These are phyloP conservation scores for Oceanodroma leucorhoa DNA, from an alignment of 2,797 vertebrate genomes.

Conservation along the genomic window DNA sequence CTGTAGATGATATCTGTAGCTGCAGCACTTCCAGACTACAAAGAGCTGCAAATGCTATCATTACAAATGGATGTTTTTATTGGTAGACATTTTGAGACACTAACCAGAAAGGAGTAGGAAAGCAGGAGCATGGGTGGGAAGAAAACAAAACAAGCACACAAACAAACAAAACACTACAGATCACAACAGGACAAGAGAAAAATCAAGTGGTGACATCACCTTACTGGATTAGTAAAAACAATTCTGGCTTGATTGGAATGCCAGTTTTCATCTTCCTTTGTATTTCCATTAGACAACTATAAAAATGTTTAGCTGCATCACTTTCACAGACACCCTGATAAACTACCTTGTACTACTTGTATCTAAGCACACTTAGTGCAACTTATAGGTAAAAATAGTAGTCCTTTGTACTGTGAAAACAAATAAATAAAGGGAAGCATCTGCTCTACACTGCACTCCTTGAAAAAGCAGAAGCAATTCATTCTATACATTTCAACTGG, in stretches of 20 bases:
- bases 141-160: background rate
- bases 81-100: background rate
- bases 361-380: background rate
- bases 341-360: background rate
- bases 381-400: background rate
- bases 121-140: background rate
- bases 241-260: background rate
- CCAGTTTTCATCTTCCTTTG: background rate
- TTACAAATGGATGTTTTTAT: background rate
- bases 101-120: background rate
- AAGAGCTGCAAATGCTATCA: background rate
- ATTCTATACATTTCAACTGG: background rate
- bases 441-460: background rate
- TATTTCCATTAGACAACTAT: background rate
- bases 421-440: background rate
- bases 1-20: background rate
- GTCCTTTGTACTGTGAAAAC: background rate
- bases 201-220: background rate
- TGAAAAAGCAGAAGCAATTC: background rate
- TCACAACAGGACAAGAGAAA: conserved; percentile 30
- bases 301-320: background rate
- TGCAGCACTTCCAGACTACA: background rate
- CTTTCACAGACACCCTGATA: background rate
- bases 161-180: conserved; percentile 52
- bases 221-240: background rate